Evolutionary conservation across 1,140 invertebrate species (phyloP).

Genomic region (Melitaea cinxia): DNA sequence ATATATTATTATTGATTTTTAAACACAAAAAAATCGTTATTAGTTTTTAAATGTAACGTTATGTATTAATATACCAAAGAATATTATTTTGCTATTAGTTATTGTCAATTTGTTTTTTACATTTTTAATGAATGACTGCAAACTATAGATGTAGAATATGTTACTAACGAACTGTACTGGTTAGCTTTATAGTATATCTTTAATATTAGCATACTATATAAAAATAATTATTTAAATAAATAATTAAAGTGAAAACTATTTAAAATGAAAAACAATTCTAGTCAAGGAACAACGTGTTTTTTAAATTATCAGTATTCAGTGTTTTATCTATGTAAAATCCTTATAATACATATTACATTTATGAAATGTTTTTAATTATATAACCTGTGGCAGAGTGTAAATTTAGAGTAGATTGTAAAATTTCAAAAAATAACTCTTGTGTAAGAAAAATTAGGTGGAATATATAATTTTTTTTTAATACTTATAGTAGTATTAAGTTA

Average conservation of each 20-base stretch:
- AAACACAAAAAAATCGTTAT: slow-evolving; percentile 1
- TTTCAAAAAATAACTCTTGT: background rate
- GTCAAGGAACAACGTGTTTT: slow-evolving; percentile 1
- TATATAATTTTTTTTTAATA: background rate
- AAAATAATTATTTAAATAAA: background rate
- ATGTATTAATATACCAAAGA: slow-evolving; percentile 28
- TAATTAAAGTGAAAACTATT: background rate
- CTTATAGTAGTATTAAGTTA: background rate
- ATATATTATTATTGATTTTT: background rate
- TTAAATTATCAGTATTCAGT: background rate
- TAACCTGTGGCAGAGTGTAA: background rate
- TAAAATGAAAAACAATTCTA: slow-evolving; percentile 2
- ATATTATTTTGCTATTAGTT: slow-evolving; percentile 42
- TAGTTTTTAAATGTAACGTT: slow-evolving; percentile 14
- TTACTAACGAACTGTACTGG: background rate
- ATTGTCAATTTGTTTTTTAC: slow-evolving; percentile 6
- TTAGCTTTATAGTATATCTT: background rate
- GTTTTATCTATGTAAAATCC: background rate
- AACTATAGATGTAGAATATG: background rate
- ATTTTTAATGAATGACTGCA: slow-evolving; percentile 3
- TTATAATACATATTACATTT: background rate
- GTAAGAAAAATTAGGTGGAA: background rate
- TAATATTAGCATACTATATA: background rate
- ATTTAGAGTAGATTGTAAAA: no score
- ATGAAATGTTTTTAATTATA: background rate